phyloP scores from a whole-genome alignment of 2,888 invertebrate species.

The Rotaria magnacalcarata region DNA sequence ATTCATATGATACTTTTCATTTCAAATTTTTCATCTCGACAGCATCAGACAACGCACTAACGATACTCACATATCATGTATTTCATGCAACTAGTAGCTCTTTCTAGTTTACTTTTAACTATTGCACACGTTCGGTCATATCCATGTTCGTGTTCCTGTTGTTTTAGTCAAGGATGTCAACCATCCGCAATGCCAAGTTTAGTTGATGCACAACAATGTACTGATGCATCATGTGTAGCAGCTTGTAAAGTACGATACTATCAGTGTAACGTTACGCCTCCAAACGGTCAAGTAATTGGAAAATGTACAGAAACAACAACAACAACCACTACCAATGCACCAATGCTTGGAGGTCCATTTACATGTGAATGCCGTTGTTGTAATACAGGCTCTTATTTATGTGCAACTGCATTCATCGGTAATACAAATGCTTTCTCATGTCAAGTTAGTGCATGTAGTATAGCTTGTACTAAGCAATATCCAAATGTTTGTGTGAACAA shows the following conservation, averaged over 20 bases:
- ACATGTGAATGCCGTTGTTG: not conserved
- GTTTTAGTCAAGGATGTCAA: not conserved
- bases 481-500: not conserved
- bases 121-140: not conserved
- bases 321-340: not conserved
- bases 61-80: not conserved
- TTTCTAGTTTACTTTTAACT: not conserved
- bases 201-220: not conserved
- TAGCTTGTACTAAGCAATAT: not conserved
- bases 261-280: not conserved
- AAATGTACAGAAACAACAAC: not conserved
- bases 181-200: not conserved
- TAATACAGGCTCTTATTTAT: not conserved
- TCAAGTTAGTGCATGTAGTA: not conserved
- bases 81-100: not conserved
- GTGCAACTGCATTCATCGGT: not conserved
- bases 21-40: not conserved
- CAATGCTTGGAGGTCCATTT: not conserved
- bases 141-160: not conserved
- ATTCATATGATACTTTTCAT: not conserved
- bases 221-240: not conserved
- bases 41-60: not conserved
- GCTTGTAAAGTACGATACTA: slow-evolving; percentile 5
- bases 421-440: not conserved
- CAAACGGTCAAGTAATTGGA: not conserved